These are phyloP conservation scores for Blastobasis lacticolella DNA, from an alignment of 2,888 invertebrate species.

Conservation along the genomic window DNA sequence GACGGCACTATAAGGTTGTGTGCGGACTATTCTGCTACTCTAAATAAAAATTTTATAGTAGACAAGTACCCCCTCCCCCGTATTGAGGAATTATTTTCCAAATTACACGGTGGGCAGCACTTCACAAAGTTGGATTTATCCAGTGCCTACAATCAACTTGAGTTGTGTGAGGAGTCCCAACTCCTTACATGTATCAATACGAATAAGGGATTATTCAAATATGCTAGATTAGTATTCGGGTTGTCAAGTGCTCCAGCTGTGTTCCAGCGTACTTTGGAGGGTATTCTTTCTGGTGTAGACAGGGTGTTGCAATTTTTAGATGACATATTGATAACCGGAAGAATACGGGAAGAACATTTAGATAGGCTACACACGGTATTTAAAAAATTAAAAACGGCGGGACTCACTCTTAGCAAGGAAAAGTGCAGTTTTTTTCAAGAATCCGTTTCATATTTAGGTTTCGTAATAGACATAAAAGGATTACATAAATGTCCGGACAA, in stretches of 20 bases:
- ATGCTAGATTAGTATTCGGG: constrained; percentile 8
- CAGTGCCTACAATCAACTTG: constrained; percentile 7
- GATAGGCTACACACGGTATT: constrained; percentile 10
- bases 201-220: constrained; percentile 8
- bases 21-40: constrained; percentile 3
- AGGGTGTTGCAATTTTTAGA: constrained; percentile 8
- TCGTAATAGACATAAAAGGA: constrained; percentile 10
- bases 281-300: constrained; percentile 3
- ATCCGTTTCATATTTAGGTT: constrained; percentile 14
- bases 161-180: constrained; percentile 6
- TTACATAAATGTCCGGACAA: constrained; percentile 9
- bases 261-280: constrained; percentile 9
- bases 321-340: constrained; percentile 9
- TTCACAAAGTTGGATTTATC: constrained; percentile 8
- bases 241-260: constrained; percentile 8
- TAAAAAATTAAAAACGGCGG: constrained; percentile 12
- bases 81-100: constrained; percentile 7
- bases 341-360: not conserved
- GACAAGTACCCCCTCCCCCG: constrained; percentile 10
- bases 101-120: constrained; percentile 6
- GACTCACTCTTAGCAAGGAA: constrained; percentile 5
- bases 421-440: constrained; percentile 15
- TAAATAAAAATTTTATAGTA: constrained; percentile 7
- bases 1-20: not conserved
- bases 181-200: constrained; percentile 9